Evolutionary conservation across 2,888 invertebrate species (phyloP), one percentile per base, ranked within the genome.

Genomic region (Pterostichus niger): DNA sequence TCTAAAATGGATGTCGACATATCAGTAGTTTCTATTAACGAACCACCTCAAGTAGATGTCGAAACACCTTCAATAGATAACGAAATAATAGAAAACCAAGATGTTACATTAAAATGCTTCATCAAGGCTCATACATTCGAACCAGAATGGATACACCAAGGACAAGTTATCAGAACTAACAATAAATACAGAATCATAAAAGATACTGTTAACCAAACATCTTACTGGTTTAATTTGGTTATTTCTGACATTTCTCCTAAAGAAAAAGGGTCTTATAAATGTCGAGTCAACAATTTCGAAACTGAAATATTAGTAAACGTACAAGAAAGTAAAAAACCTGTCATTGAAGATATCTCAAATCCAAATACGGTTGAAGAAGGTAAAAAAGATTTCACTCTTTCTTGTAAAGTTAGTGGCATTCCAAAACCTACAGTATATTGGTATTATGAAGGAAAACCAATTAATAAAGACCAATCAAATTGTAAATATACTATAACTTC

Each of bases 391-490:
- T 64, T 64, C 2, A 64, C 64, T 11, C n/a, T 64, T 11, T 64
- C 64, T 13, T 64, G 64, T 35, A 64, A 35, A 35, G 64, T 64
- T 13, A n/a, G 3, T 13, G 64, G 64, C 7, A 35, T 64, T 13
- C 64, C 64, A 40, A 64, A 64, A 64, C 64, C 64, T n/a, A 64
- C 35, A 64, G 64, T 64, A n/a, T 33, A 3, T n/a, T 64, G 64
- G 64, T 7, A 35, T 3, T 31, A n/a, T n/a, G 13, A 64, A 33
- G 35, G 35, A 5, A 10, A 13, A n/a, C 33, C 10, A 35, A 64
- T 64, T 33, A 33, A 33, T 35, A 33, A 35, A 40, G n/a, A n/a
- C 3, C n/a, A 6, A n/a, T 64, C 13, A 2, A 64, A 64, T 35
- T 64, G 64, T 33, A 64, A 33, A 64, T 64, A 64, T 35, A 35